A percentile compares a stretch with the other conserved stretches of the same genome.
Conservation (phyloP, 2,888 invertebrate genomes). For the Drepana falcataria region DNA sequence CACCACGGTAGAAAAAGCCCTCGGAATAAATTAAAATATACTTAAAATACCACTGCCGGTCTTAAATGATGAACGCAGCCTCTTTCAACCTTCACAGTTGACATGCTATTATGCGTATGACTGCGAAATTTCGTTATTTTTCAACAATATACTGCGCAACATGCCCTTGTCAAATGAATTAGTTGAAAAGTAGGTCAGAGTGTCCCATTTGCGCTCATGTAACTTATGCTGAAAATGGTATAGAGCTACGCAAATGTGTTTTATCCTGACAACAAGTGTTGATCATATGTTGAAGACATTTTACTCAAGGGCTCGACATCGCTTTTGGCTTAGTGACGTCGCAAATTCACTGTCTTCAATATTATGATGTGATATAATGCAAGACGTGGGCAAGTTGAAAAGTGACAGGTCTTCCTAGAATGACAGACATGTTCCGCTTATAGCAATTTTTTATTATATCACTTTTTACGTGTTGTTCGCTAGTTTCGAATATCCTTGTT, state of each 20-base stretch:
- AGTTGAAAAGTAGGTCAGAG: slow-evolving; percentile 60
- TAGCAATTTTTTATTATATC: too few relatives aligned
- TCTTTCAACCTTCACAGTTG: slow-evolving; percentile 13
- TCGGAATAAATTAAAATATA: too few relatives aligned
- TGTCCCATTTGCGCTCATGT: slow-evolving; percentile 14
- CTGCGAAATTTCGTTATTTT: slow-evolving; percentile 38
- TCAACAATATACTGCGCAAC: slow-evolving; percentile 30
- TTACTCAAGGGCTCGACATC: neutral
- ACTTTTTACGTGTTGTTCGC: too few relatives aligned
- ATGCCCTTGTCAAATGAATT: slow-evolving; percentile 46
- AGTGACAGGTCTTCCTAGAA: too few relatives aligned
- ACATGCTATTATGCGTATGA: slow-evolving; percentile 21
- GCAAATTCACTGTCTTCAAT: too few relatives aligned
- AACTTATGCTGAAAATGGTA: slow-evolving; percentile 21
- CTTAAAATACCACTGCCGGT: neutral
- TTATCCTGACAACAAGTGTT: slow-evolving; percentile 16
- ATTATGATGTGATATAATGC: too few relatives aligned
- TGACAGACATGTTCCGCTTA: too few relatives aligned
- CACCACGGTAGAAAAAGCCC: too few relatives aligned
- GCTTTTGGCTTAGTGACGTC: too few relatives aligned
- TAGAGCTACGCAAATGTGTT: slow-evolving; percentile 23
- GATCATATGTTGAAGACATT: neutral
- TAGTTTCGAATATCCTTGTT: too few relatives aligned
- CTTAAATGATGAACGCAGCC: slow-evolving; percentile 1
- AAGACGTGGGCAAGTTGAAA: too few relatives aligned